phyloP scores from a whole-genome alignment of 2,113 vertebrate genomes.

The Leucopternis melanops region DNA sequence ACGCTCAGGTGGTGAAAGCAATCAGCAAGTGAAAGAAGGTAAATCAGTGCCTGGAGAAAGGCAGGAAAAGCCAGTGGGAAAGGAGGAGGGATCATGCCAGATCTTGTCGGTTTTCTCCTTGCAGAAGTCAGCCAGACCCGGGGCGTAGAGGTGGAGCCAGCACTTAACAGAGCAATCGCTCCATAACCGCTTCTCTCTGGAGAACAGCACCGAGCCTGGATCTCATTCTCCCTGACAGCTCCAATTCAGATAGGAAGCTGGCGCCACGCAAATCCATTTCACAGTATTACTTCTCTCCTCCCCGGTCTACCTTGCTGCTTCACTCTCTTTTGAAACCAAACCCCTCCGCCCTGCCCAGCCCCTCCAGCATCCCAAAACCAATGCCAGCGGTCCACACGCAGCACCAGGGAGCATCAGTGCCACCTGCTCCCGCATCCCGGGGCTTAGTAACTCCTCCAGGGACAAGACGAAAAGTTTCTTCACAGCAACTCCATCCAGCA shows the following conservation, averaged over 20 bases:
- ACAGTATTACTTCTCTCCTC: not conserved
- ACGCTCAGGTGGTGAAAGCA: not conserved
- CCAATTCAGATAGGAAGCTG: not conserved
- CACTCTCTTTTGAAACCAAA: not conserved
- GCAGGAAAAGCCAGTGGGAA: not conserved
- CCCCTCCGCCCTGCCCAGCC: not conserved
- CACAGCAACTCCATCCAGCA: not conserved
- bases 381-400: no score
- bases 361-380: not conserved
- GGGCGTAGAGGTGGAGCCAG: not conserved
- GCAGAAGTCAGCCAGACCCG: not conserved
- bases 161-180: not conserved
- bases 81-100: not conserved
- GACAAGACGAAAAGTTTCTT: not conserved
- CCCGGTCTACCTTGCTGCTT: not conserved
- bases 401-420: not conserved
- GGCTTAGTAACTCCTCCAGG: not conserved
- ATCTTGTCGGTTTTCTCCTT: not conserved
- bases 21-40: not conserved
- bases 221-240: conserved; percentile 31
- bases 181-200: not conserved
- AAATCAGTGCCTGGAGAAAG: not conserved
- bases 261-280: not conserved
- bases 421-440: not conserved
- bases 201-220: not conserved